Percentiles rank a stretch among this genome's conserved stretches.
Conservation (phyloP, 2,797 vertebrate genomes). For the Ambastaia sidthimunki region DNA sequence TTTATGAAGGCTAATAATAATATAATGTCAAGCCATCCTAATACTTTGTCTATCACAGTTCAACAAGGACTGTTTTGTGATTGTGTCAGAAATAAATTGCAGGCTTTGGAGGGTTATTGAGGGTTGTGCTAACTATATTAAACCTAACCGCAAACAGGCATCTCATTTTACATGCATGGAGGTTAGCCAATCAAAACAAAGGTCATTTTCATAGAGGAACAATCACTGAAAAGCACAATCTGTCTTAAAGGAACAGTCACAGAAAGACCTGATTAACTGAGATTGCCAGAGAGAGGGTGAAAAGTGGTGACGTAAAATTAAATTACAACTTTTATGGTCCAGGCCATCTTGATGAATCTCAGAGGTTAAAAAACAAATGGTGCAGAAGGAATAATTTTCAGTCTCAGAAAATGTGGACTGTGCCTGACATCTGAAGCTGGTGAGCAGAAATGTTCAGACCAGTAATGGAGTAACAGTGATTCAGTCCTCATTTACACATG, state of each 20-base stretch:
- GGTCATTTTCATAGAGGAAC: not conserved
- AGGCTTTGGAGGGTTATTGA: too few species aligned
- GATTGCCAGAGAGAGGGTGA: not conserved
- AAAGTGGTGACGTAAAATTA: not conserved
- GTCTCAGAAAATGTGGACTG: not conserved
- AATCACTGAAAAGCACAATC: not conserved
- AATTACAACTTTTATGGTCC: not conserved
- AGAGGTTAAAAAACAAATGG: not conserved
- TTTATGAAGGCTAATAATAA: not conserved
- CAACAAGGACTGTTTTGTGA: not conserved
- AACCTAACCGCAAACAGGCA: not conserved
- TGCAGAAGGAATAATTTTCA: not conserved
- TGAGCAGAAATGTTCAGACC: not conserved
- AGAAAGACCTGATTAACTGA: not conserved
- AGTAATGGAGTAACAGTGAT: not conserved
- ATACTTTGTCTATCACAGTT: not conserved
- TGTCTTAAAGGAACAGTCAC: not conserved
- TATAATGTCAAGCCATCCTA: not conserved
- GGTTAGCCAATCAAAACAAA: not conserved
- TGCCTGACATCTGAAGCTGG: not conserved
- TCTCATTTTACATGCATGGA: not conserved
- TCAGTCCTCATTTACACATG: slow-evolving; percentile 7
- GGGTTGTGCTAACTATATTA: not conserved
- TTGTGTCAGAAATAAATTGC: not conserved
- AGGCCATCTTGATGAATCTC: too few species aligned